These are phyloP conservation scores for Pogonocherus hispidulus DNA, from an alignment of 2,888 invertebrate genomes.

Conservation along the genomic window DNA sequence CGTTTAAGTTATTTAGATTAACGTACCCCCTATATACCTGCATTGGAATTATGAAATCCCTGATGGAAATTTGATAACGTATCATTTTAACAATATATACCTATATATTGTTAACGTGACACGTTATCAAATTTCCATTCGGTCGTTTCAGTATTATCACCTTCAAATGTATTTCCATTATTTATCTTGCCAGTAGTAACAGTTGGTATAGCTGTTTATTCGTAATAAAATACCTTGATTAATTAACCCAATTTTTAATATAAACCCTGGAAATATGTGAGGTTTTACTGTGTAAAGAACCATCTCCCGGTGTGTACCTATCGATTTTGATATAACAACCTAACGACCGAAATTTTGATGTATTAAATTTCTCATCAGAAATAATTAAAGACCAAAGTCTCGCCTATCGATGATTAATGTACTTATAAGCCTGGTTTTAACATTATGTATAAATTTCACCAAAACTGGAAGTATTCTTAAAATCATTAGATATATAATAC, in stretches of 20 bases:
- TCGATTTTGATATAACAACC: slow-evolving; percentile 25
- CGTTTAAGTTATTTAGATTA: too few relatives aligned
- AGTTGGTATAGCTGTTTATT: not conserved
- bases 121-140: too few relatives aligned
- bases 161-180: too few relatives aligned
- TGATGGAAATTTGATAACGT: too few relatives aligned
- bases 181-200: too few relatives aligned
- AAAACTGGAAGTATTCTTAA: not conserved
- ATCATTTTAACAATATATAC: too few relatives aligned
- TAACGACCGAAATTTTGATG: slow-evolving; percentile 7
- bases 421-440: slow-evolving; percentile 9
- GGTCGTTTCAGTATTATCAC: too few relatives aligned
- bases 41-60: too few relatives aligned
- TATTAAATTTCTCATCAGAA: slow-evolving; percentile 23
- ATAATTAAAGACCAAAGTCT: slow-evolving; percentile 27
- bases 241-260: slow-evolving; percentile 18
- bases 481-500: too few relatives aligned
- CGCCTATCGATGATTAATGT: slow-evolving; percentile 9
- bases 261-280: not conserved
- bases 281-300: slow-evolving; percentile 17
- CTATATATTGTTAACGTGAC: too few relatives aligned
- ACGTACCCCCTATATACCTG: too few relatives aligned
- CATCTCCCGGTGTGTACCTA: not conserved
- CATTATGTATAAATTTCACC: not conserved
- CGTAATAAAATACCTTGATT: slow-evolving; percentile 12